Conservation (phyloP, 2,888 invertebrate genomes). For the Melanchra persicariae region DNA sequence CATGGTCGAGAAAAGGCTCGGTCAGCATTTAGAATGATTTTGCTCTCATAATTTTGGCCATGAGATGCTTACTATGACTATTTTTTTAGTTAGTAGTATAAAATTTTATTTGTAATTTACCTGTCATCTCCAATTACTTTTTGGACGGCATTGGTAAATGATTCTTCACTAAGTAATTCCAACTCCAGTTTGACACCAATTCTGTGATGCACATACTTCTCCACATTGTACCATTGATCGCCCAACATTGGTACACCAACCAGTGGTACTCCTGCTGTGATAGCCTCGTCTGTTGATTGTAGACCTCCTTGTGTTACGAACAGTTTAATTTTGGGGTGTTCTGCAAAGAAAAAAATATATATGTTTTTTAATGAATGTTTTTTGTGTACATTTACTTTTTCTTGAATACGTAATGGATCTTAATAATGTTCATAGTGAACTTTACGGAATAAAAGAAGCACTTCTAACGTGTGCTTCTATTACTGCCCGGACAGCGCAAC, state of each 20-base stretch:
- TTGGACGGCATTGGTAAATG: slow-evolving; percentile 69
- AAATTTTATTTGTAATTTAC: slow-evolving; percentile 52
- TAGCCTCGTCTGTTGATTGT: slow-evolving; percentile 86
- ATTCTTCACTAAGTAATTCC: slow-evolving; percentile 69
- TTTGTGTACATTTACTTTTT: accelerated
- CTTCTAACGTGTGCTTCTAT: no score
- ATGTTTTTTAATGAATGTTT: no score
- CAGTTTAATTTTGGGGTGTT: slow-evolving; percentile 79
- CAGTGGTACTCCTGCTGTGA: slow-evolving; percentile 81
- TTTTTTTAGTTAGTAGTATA: not conserved
- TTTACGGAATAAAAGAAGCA: no score
- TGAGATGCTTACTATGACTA: not conserved
- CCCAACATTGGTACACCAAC: slow-evolving; percentile 82
- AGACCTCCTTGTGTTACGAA: slow-evolving; percentile 88
- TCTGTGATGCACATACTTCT: slow-evolving; percentile 71
- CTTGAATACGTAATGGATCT: no score
- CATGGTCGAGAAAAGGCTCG: no score
- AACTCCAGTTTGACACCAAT: slow-evolving; percentile 74
- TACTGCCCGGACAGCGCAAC: no score
- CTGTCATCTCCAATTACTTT: slow-evolving; percentile 71
- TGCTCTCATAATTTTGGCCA: no score
- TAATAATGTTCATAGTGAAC: slow-evolving; percentile 60
- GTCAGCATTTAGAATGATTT: no score
- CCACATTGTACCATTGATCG: slow-evolving; percentile 84
- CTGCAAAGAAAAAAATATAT: not conserved